These are phyloP conservation scores for Drosophila nebulosa DNA, from an alignment of 1,140 invertebrate species.

Conservation along the genomic window DNA sequence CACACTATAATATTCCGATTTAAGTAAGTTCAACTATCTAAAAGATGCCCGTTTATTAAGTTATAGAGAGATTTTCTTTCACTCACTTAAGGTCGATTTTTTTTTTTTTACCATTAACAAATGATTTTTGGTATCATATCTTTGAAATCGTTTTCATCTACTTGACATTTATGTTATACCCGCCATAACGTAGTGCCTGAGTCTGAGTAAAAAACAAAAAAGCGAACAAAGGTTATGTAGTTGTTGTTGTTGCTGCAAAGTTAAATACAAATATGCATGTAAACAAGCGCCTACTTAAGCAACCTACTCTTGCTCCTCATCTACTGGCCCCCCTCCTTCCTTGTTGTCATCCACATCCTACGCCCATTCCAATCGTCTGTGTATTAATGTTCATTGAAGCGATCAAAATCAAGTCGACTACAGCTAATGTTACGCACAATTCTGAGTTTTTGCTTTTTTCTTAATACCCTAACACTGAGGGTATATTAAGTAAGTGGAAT, in stretches of 20 bases:
- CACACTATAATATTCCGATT: not conserved
- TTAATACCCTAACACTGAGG: not conserved
- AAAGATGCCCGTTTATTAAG: not conserved
- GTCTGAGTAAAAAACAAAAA: not conserved
- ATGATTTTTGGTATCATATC: not conserved
- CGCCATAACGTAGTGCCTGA: not conserved
- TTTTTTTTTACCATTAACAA: not conserved
- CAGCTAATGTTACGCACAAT: conserved; percentile 77
- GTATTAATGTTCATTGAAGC: conserved; percentile 79
- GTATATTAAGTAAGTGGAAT: not conserved
- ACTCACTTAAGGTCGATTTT: not conserved
- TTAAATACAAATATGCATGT: conserved; percentile 76
- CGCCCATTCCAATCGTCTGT: not conserved
- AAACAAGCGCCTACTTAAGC: conserved; percentile 73
- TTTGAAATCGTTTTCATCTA: not conserved
- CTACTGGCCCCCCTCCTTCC: conserved; percentile 7
- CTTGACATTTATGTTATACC: not conserved
- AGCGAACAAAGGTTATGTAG: conserved; percentile 5
- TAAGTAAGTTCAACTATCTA: not conserved
- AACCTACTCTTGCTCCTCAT: conserved; percentile 23
- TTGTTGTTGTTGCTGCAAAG: conserved; percentile 40
- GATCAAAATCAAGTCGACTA: conserved; percentile 79
- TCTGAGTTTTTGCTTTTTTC: conserved; percentile 25
- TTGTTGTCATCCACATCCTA: not conserved
- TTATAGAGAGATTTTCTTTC: not conserved